Evolutionary conservation across 1,140 invertebrate genomes (phyloP).

Genomic region (Drosophila insularis): DNA sequence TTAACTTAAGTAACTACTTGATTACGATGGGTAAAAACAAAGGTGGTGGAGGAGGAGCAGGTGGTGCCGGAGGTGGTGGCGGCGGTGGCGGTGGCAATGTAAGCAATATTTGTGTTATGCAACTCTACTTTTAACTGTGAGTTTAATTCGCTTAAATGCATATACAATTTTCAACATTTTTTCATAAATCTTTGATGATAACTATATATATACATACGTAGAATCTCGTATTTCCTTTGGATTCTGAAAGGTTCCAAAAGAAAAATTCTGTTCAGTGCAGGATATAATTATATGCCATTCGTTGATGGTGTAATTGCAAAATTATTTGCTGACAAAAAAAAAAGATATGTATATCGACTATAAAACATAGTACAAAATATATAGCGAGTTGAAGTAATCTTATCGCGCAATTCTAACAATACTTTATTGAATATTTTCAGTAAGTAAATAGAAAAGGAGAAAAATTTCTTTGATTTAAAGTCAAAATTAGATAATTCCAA

Average conservation of each 20-base stretch:
- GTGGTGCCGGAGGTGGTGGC: slow-evolving; percentile 40
- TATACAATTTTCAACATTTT: not conserved
- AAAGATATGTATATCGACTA: no score
- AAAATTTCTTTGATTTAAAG: no score
- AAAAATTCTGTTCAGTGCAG: not conserved
- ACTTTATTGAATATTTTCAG: no score
- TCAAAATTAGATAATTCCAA: no score
- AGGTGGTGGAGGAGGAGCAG: slow-evolving; percentile 55
- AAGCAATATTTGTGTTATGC: slow-evolving; percentile 82
- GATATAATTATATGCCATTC: not conserved
- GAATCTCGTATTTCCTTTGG: not conserved
- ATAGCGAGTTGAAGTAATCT: no score
- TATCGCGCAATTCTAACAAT: no score
- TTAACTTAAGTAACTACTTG: slow-evolving; percentile 38
- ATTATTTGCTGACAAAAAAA: no score
- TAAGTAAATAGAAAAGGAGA: no score
- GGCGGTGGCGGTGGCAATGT: slow-evolving; percentile 70
- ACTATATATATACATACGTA: not conserved
- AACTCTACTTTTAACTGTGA: slow-evolving; percentile 69
- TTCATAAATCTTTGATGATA: not conserved
- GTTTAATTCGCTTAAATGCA: slow-evolving; percentile 33
- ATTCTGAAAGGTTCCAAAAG: no score
- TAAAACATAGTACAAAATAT: no score
- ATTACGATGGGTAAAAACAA: slow-evolving; percentile 77
- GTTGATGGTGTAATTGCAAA: no score